Conservation (phyloP, 2,888 invertebrate species). For the Deilephila porcellus region DNA sequence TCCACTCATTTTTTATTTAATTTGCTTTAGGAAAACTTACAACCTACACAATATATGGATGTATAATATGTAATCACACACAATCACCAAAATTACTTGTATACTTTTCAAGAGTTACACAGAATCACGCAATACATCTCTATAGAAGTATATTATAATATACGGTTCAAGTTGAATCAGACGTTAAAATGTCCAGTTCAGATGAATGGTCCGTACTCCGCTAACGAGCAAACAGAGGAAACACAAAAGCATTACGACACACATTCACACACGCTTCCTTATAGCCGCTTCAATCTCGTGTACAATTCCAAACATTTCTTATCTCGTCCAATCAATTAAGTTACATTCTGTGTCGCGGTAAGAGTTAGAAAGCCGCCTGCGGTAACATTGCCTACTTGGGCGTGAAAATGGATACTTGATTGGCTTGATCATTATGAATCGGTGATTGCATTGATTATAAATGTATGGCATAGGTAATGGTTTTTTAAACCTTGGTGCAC, state of each 20-base stretch:
- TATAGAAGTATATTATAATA: no score
- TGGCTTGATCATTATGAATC: background rate
- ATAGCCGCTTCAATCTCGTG: slow-evolving; percentile 24
- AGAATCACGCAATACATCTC: no score
- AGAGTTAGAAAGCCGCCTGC: background rate
- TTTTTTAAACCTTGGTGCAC: no score
- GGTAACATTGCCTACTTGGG: background rate
- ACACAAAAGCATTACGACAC: background rate
- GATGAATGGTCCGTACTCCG: background rate
- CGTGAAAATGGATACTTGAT: background rate
- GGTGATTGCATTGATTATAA: no score
- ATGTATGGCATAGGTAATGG: no score
- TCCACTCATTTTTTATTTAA: no score
- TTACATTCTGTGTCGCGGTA: slow-evolving; percentile 14
- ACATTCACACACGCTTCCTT: slow-evolving; percentile 20
- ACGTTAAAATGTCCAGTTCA: background rate
- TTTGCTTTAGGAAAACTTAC: no score
- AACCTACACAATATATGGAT: no score
- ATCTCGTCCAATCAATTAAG: slow-evolving; percentile 25
- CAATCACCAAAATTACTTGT: no score
- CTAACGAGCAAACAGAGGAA: background rate
- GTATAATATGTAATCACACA: no score
- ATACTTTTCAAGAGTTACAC: no score
- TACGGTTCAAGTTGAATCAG: background rate
- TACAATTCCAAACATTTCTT: slow-evolving; percentile 27